Conservation (phyloP, 2,888 invertebrate species). For the Ophion costatus region DNA sequence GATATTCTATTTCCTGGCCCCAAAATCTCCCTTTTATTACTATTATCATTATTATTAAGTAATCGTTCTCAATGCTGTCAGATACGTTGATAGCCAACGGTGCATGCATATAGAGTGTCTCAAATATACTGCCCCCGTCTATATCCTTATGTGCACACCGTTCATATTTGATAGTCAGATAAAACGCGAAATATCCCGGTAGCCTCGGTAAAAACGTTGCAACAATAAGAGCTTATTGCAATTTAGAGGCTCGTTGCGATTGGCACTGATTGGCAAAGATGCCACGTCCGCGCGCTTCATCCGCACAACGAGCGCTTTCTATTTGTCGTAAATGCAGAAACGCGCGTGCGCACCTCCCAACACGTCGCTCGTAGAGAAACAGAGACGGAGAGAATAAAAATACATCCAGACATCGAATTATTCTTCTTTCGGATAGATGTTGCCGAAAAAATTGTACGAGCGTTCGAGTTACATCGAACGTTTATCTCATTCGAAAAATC, state of each 20-base stretch:
- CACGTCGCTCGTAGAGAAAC: constrained; percentile 2
- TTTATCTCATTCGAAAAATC: neutral
- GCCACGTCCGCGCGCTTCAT: constrained; percentile 40
- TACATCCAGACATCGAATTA: neutral
- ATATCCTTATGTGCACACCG: neutral
- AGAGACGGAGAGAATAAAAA: neutral
- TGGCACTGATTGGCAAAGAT: constrained; percentile 63
- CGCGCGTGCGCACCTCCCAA: constrained; percentile 2
- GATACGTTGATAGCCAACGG: neutral
- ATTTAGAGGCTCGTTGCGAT: constrained; percentile 46
- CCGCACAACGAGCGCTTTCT: constrained; percentile 53
- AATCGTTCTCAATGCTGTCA: neutral
- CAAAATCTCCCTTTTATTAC: neutral
- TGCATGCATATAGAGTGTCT: neutral
- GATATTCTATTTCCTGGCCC: neutral
- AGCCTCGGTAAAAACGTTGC: constrained; percentile 24
- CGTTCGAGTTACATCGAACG: no score
- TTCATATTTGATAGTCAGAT: constrained; percentile 10
- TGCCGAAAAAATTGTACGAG: neutral
- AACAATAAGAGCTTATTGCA: constrained; percentile 38
- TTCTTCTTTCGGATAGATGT: neutral
- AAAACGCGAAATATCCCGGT: constrained; percentile 14
- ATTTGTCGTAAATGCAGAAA: constrained; percentile 48
- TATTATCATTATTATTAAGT: neutral
- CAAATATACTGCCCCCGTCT: neutral